Conservation (phyloP, 2,888 invertebrate genomes). For the Mythimna ferrago region DNA sequence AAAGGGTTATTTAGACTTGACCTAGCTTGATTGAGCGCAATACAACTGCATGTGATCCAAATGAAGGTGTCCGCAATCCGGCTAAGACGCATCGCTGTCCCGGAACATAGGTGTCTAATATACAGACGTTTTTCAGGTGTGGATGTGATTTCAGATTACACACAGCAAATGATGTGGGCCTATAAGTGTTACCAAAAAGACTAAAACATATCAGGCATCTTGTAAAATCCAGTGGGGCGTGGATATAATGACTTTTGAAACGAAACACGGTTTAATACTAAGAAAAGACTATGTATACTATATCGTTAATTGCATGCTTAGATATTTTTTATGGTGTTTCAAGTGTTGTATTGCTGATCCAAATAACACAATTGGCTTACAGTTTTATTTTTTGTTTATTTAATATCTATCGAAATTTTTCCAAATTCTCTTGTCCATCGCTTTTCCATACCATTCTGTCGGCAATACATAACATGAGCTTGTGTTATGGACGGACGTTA, state of each 20-base stretch:
- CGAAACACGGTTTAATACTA: constrained; percentile 62
- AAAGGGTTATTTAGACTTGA: constrained; percentile 23
- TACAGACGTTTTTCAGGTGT: constrained; percentile 60
- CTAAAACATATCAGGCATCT: constrained; percentile 57
- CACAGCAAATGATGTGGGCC: constrained; percentile 61
- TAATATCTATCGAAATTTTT: constrained; percentile 64
- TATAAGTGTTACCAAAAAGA: constrained; percentile 61
- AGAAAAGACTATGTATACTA: constrained; percentile 56
- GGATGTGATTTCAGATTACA: constrained; percentile 60
- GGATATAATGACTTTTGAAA: constrained; percentile 58
- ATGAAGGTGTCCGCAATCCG: constrained; percentile 24
- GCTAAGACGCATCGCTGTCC: constrained; percentile 13
- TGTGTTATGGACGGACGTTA: constrained; percentile 69
- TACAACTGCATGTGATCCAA: constrained; percentile 43
- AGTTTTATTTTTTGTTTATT: constrained; percentile 66
- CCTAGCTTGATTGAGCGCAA: constrained; percentile 36
- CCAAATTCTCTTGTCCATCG: constrained; percentile 79
- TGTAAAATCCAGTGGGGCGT: constrained; percentile 53
- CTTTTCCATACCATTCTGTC: constrained; percentile 79
- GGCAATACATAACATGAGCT: constrained; percentile 84
- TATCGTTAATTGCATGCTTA: constrained; percentile 70
- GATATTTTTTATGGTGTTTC: constrained; percentile 63
- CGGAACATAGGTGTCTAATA: constrained; percentile 49
- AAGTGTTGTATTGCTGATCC: constrained; percentile 62
- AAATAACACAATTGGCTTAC: constrained; percentile 83